A percentile compares a stretch with the other conserved stretches of the same genome.
phyloP scores from a whole-genome alignment of 2,888 invertebrate genomes.

The Rhagium mordax region DNA sequence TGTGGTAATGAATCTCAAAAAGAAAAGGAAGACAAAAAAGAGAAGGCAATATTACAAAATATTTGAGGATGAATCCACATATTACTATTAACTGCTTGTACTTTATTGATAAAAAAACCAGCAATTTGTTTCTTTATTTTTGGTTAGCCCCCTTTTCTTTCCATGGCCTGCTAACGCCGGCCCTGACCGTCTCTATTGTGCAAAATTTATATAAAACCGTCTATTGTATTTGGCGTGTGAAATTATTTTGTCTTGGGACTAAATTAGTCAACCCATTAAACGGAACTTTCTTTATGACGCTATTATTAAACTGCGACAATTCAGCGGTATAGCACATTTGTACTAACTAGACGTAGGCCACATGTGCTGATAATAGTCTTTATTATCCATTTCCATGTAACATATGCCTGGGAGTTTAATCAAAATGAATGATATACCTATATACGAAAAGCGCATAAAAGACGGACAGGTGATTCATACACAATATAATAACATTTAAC shows the following conservation, averaged over 20 bases:
- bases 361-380: background rate
- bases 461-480: background rate
- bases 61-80: too few relatives aligned
- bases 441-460: background rate
- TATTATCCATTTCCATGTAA: background rate
- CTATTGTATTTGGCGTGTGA: background rate
- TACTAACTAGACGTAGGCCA: background rate
- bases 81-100: too few relatives aligned
- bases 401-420: background rate
- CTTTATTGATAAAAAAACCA: too few relatives aligned
- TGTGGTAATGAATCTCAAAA: too few relatives aligned
- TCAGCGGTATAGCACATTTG: background rate
- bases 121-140: too few relatives aligned
- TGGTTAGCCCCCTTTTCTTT: too few relatives aligned
- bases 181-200: too few relatives aligned
- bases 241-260: background rate
- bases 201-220: background rate
- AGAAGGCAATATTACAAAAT: too few relatives aligned
- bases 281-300: background rate
- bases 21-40: too few relatives aligned
- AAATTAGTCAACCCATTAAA: background rate
- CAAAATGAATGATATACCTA: background rate
- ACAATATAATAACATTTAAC: background rate
- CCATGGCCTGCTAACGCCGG: too few relatives aligned
- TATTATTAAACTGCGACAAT: background rate